Evolutionary conservation across 2,113 vertebrate species (phyloP), one percentile per base, ranked within the genome.

Genomic region (Columbina picui): DNA sequence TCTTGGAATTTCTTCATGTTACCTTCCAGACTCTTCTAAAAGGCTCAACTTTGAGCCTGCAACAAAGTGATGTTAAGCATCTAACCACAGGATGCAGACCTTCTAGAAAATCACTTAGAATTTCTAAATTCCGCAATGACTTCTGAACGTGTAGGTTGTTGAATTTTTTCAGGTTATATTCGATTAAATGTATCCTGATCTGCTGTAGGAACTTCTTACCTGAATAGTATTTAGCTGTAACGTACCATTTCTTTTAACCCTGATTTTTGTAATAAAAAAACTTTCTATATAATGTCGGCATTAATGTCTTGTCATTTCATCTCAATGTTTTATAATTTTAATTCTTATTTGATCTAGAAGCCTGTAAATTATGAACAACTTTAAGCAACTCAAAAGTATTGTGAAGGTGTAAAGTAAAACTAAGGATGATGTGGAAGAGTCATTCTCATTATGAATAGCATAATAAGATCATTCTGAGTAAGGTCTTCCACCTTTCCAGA

Each of bases 401-500:
- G 14, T 71, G 49, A 75, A 74, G 25, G n/a, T 94, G n/a, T 86
- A 68, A 84, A 89, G n/a, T 78, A 59, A 79, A 91, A 79, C n/a
- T 60, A n/a, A 12, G 1, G 43, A 50, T 88, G 50, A 90, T 76
- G n/a, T 60, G 21, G 30, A 83, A 79, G 18, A 92, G 39, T 89
- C 41, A 77, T 80, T 94, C 30, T 36, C 19, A 55, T 60, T 78
- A 57, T 71, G 57, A 96, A 57, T 25, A 85, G 39, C 57, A 68
- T 19, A 87, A 59, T 78, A 52, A 64, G 65, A 94, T 94, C 49
- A 53, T 19, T 81, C 55, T 87, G 27, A 30, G 12, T 82, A 90
- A 93, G 69, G 65, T 82, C 81, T 93, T 84, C 20, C 27, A 89
- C 36, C 80, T 92, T 96, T 82, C 49, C 39, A 65, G 14, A 73